Conservation (phyloP, 2,113 vertebrate species). For the Montifringilla adamsi region DNA sequence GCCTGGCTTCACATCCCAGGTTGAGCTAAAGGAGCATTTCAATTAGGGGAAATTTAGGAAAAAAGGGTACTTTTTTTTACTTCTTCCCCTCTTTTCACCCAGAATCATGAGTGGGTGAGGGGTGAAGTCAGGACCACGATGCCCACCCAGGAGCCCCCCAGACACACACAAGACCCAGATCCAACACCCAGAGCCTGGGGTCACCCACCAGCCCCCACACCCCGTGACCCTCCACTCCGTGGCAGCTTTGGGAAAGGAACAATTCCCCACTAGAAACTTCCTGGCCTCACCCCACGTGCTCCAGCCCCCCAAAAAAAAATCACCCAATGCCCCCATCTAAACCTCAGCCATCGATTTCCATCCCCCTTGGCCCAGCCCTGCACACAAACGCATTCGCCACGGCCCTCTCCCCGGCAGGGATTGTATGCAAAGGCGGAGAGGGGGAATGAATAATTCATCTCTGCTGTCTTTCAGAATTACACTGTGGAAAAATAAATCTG, state of each 20-base stretch:
- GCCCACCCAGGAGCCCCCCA: not conserved
- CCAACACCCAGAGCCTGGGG: not conserved
- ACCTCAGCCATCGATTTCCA: conserved; percentile 18
- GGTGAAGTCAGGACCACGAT: rapidly evolving
- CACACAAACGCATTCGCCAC: conserved; percentile 68
- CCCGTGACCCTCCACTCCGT: rapidly evolving
- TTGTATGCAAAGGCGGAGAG: conserved; percentile 71
- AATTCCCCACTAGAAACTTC: not conserved
- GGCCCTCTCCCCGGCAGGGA: conserved; percentile 57
- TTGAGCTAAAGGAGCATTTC: not conserved
- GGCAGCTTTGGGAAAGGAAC: not conserved
- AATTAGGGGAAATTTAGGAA: not conserved
- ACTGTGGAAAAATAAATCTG: conserved; percentile 76
- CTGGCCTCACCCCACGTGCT: not conserved
- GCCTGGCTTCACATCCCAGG: not conserved
- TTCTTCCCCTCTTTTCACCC: not conserved
- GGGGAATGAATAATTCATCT: conserved; percentile 77
- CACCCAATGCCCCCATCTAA: not conserved
- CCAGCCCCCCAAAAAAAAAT: not conserved
- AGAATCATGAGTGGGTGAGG: rapidly evolving
- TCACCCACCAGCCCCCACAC: not conserved
- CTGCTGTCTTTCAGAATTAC: conserved; percentile 78
- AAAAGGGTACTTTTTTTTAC: not conserved
- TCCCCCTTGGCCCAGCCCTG: not conserved
- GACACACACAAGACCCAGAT: rapidly evolving